Evolutionary conservation across 2,797 vertebrate genomes (phyloP), one percentile per base, ranked within the genome.

Genomic region (Macropus fuliginosus): DNA sequence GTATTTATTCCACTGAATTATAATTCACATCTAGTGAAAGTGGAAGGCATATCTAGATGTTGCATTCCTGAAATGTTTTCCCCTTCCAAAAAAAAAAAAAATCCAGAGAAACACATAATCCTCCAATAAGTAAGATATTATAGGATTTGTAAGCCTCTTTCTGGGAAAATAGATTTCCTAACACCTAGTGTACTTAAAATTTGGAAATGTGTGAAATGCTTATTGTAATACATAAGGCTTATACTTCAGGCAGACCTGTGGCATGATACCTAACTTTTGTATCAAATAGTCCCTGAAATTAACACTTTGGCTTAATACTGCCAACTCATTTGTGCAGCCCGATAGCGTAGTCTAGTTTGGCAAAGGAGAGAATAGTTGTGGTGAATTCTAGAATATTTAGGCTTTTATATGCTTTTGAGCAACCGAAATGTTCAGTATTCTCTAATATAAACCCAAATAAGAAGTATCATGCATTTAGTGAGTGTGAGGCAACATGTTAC

Each of bases 81-180:
- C 92, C 28, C 92, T 97, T 96, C 90, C 94, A 98, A 96, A 94
- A 97, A 98, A 27, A 97, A 55, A 0, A 97, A 27, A 98, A 96
- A 94, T 18, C 0, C 34, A 97, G n/a, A 28, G 31, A 92, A 54
- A 24, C 81, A 94, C n/a, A 31, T 74, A 87, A 55, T 54, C 92
- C 59, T 95, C 97, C 94, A 94, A 90, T 95, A 95, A 96, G 28
- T 74, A 96, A 92, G 52, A 56, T 66, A 91, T 28, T 96, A 57
- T 94, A 97, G 87, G 93, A 97, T 98, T 93, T 96, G 55, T 46
- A 92, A 12, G 5, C 94, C 40, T 95, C 97, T 94, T 91, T 91
- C 34, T 96, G 4, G 96, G 94, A 98, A 95, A 97, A 96, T 81
- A 90, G 90, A 54, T 96, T 54, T 92, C 46, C 52, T 94, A 87